A percentile compares a stretch with the other conserved stretches of the same genome.
Evolutionary conservation across 2,113 vertebrate genomes (phyloP).

Genomic region (Rhizomys pruinosus): DNA sequence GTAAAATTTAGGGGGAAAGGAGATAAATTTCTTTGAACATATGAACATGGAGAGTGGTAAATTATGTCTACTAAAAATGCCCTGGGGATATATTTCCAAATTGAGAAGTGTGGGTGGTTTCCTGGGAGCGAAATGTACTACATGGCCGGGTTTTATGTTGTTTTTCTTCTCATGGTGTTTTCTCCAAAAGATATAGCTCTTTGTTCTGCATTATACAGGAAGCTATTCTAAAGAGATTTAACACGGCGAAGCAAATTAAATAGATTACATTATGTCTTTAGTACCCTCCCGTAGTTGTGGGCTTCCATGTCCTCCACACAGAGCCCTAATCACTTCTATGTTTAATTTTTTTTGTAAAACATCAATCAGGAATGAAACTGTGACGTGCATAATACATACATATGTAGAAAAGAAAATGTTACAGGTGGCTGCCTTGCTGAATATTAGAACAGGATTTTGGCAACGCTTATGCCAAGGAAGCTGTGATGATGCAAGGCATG

Average conservation of each 20-base stretch:
- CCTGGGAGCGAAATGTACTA: conserved; percentile 20
- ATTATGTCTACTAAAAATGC: conserved; percentile 62
- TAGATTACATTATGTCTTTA: neutral
- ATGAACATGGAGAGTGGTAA: conserved; percentile 21
- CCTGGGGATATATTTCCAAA: conserved; percentile 62
- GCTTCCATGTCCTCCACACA: neutral
- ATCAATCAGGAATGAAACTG: neutral
- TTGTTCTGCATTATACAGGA: neutral
- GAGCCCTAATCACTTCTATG: neutral
- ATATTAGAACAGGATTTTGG: neutral
- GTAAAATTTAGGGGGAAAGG: neutral
- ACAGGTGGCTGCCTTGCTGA: neutral
- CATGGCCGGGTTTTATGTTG: neutral
- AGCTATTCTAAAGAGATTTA: neutral
- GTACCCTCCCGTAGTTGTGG: neutral
- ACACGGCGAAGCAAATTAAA: neutral
- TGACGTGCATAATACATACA: neutral
- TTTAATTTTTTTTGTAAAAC: neutral
- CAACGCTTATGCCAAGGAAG: conserved; percentile 31
- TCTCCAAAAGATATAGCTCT: neutral
- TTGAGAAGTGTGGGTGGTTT: conserved; percentile 53
- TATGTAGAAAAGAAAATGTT: neutral
- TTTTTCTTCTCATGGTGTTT: conserved; percentile 26
- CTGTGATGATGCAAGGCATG: neutral
- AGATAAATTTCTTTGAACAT: conserved; percentile 15